Evolutionary conservation across 92 coral and sea anemone species (phyloP).

Genomic region (Actinostola sp.): DNA sequence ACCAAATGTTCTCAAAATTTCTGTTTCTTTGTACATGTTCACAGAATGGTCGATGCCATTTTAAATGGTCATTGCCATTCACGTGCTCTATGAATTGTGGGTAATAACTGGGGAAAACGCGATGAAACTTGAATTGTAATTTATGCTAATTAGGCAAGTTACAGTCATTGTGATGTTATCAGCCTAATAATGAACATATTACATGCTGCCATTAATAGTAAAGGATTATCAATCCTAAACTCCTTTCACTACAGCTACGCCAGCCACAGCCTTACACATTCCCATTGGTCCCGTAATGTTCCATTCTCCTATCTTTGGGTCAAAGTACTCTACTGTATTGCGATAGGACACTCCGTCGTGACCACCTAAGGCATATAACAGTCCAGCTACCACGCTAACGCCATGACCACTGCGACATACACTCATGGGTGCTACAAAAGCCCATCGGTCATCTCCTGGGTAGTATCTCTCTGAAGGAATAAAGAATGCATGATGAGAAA

Average conservation of each 20-base stretch:
- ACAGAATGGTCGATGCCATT: no score
- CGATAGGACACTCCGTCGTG: conserved; percentile 88
- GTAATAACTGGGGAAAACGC: no score
- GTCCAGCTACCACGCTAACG: conserved; percentile 76
- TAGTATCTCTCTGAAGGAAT: conserved; percentile 71
- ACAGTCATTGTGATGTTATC: no score
- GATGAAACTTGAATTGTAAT: no score
- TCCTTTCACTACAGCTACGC: conserved; percentile 78
- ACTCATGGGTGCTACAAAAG: conserved; percentile 89
- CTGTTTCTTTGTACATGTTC: no score
- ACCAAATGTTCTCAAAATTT: no score
- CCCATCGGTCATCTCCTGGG: conserved; percentile 90
- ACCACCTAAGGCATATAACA: conserved; percentile 84
- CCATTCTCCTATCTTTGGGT: conserved; percentile 89
- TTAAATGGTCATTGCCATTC: no score
- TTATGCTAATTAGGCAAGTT: no score
- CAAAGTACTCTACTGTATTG: conserved; percentile 80
- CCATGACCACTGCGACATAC: conserved; percentile 95
- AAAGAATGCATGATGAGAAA: not conserved
- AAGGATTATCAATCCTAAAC: not conserved
- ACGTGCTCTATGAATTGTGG: no score
- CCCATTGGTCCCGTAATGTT: conserved; percentile 79
- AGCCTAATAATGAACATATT: no score
- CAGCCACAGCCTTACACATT: conserved; percentile 87
- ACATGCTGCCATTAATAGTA: no score